A percentile compares a stretch with the other conserved stretches of the same genome.
Conservation (phyloP, 2,113 vertebrate species). For the Esox niger region DNA sequence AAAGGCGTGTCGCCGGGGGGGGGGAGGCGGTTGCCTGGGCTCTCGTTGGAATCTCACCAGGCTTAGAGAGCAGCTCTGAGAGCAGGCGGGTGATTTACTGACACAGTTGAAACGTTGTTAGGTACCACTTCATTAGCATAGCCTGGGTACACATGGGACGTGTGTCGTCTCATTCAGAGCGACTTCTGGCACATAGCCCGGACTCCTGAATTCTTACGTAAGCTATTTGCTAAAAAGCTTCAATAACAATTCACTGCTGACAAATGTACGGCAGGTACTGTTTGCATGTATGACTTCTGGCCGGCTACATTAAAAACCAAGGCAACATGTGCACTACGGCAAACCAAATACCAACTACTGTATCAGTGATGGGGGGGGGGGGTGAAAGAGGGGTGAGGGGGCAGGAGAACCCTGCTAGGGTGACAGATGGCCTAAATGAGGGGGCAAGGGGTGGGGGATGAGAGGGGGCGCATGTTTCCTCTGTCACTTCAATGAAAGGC, state of each 20-base stretch:
- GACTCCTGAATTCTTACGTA: no score
- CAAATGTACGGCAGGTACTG: no score
- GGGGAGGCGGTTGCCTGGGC: neutral
- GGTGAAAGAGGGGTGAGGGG: neutral
- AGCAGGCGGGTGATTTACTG: no score
- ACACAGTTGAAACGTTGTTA: no score
- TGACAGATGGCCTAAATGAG: conserved; percentile 41
- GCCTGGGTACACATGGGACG: no score
- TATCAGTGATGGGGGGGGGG: neutral
- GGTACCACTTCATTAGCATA: no score
- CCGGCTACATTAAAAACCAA: no score
- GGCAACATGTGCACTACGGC: neutral
- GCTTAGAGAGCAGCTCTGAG: neutral
- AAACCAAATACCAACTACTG: neutral
- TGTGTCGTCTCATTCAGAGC: no score
- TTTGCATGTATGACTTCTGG: no score
- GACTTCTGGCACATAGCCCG: no score
- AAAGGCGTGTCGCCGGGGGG: neutral
- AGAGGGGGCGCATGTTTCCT: conserved; percentile 25
- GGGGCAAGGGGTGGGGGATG: conserved; percentile 14
- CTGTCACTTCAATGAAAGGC: conserved; percentile 22
- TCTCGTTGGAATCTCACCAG: neutral
- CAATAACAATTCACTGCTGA: no score
- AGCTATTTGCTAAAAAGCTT: no score
- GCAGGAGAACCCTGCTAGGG: neutral